These are phyloP conservation scores for Okamejei kenojei DNA, from an alignment of 2,797 vertebrate species.

Conservation along the genomic window DNA sequence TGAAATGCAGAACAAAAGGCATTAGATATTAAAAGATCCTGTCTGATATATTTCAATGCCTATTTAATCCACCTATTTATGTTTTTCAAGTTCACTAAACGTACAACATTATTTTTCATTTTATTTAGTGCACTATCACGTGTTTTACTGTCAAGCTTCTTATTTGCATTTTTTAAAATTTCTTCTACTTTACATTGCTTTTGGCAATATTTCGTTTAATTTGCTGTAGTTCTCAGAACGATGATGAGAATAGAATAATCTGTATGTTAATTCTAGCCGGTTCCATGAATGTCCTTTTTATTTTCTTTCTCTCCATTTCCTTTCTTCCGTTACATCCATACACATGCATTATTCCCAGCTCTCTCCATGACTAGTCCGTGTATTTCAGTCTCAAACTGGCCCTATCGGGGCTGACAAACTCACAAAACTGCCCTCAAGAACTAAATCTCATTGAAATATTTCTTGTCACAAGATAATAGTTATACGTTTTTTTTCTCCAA, in stretches of 20 bases:
- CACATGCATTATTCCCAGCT: neutral
- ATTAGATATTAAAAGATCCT: no score
- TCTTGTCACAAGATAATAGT: neutral
- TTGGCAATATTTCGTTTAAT: neutral
- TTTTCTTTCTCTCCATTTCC: neutral
- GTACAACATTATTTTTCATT: neutral
- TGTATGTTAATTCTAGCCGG: no score
- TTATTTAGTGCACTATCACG: neutral
- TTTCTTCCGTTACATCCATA: no score
- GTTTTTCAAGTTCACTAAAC: neutral
- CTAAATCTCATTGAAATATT: neutral
- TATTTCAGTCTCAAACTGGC: neutral
- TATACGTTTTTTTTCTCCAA: conserved; percentile 22
- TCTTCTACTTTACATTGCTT: neutral
- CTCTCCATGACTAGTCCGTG: neutral
- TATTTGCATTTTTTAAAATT: neutral
- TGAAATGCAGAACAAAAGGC: no score
- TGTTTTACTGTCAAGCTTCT: neutral
- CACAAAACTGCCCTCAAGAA: neutral
- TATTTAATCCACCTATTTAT: neutral
- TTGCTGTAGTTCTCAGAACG: neutral
- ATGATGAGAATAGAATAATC: neutral
- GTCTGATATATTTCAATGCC: no score
- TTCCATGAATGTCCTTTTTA: neutral
- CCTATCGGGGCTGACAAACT: neutral